phyloP scores from a whole-genome alignment of 2,113 vertebrate species.

The Martes martes region DNA sequence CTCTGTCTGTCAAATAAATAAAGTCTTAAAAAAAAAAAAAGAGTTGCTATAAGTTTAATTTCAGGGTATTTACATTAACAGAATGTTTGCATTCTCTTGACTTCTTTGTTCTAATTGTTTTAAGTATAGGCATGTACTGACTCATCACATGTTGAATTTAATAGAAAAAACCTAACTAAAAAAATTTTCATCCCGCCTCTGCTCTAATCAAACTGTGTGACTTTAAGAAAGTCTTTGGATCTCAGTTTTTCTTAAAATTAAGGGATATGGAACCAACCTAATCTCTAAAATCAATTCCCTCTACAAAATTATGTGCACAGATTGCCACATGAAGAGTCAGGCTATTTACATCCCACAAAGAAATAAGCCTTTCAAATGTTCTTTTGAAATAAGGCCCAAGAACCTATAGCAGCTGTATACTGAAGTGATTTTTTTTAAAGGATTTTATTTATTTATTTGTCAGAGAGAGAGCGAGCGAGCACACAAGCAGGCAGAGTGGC shows the following conservation, averaged over 20 bases:
- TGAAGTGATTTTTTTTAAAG: background rate
- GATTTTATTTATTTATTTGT: too few relatives aligned
- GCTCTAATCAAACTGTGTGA: background rate
- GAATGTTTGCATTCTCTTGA: background rate
- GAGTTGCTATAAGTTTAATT: background rate
- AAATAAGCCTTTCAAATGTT: background rate
- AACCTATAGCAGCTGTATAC: background rate
- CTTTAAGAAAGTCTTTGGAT: background rate
- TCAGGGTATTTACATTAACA: background rate
- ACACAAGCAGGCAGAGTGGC: too few relatives aligned
- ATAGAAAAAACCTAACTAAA: background rate
- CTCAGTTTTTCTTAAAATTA: conserved; percentile 1
- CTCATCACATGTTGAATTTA: background rate
- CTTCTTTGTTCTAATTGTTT: background rate
- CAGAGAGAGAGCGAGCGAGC: too few relatives aligned
- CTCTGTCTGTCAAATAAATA: too few relatives aligned
- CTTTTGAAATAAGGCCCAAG: background rate
- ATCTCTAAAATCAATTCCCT: background rate
- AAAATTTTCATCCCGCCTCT: background rate
- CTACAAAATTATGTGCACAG: background rate
- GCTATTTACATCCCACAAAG: background rate
- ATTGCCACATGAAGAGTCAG: background rate
- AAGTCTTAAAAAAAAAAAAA: too few relatives aligned
- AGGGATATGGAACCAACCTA: background rate
- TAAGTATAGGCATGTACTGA: background rate